These are phyloP conservation scores for Pristionchus japonicus DNA, from an alignment of 2,888 invertebrate species.

Conservation along the genomic window DNA sequence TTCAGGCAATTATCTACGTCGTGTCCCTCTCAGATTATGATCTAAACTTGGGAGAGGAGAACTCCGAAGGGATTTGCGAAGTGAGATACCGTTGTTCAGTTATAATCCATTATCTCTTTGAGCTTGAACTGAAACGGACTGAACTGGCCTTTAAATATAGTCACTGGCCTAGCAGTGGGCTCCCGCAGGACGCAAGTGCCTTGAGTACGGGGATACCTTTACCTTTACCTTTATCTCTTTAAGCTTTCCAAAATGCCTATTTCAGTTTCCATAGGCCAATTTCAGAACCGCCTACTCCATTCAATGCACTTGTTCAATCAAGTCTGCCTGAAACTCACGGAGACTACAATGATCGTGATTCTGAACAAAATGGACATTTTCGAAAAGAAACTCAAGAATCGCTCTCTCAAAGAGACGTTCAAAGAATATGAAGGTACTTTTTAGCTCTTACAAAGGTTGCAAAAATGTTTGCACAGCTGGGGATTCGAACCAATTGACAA, in stretches of 20 bases:
- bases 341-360: neutral
- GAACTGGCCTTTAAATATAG: too few species aligned
- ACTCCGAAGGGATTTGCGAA: too few species aligned
- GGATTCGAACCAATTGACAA: too few species aligned
- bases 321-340: neutral
- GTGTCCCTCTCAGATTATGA: too few species aligned
- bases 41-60: neutral
- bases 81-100: neutral
- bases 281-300: neutral
- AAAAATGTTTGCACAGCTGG: too few species aligned
- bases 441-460: neutral
- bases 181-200: too few species aligned
- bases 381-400: neutral
- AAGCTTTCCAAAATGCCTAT: too few species aligned
- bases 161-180: too few species aligned
- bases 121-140: too few species aligned
- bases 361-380: neutral
- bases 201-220: too few species aligned
- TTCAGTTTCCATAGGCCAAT: neutral
- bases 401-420: neutral
- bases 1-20: too few species aligned
- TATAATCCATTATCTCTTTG: neutral
- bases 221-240: too few species aligned
- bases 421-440: neutral
- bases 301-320: neutral